Evolutionary conservation across 2,797 vertebrate species (phyloP).

Genomic region (Schizopygopsis malacanthus): DNA sequence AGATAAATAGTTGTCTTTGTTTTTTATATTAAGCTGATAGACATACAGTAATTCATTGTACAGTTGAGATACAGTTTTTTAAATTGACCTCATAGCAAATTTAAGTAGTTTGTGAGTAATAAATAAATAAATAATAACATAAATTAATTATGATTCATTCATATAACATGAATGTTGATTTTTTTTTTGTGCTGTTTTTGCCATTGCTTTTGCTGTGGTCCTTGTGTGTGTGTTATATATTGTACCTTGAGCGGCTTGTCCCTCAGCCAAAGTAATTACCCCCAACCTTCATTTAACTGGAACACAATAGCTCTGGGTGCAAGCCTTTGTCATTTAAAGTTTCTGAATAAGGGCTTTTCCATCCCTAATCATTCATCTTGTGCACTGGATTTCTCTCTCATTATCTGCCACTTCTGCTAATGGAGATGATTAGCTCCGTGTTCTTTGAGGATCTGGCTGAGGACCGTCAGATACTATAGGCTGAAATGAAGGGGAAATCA

Average conservation of each 20-base stretch:
- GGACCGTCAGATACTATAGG: not conserved
- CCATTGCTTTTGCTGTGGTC: not conserved
- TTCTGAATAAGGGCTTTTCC: conserved; percentile 29
- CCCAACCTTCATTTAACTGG: conserved; percentile 50
- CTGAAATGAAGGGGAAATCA: not conserved
- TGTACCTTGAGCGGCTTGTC: conserved; percentile 32
- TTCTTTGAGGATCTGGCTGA: conserved; percentile 17
- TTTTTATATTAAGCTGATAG: not conserved
- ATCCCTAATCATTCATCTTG: conserved; percentile 40
- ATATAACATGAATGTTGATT: not conserved
- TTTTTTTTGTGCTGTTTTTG: not conserved
- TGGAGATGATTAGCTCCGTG: conserved; percentile 47
- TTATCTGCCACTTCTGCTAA: conserved; percentile 53
- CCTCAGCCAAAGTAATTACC: conserved; percentile 52
- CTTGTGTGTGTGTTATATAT: conserved; percentile 17
- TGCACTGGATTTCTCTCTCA: conserved; percentile 43
- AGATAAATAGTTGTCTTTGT: not conserved
- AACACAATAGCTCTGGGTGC: conserved; percentile 42
- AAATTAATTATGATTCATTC: not conserved
- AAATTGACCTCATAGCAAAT: not conserved
- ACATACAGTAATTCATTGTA: not conserved
- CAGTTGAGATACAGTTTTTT: not conserved
- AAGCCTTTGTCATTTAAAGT: conserved; percentile 31
- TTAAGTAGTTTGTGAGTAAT: not conserved
- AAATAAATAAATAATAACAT: not conserved